These are phyloP conservation scores for Leistus spinibarbis DNA, from an alignment of 2,888 invertebrate species.

Conservation along the genomic window DNA sequence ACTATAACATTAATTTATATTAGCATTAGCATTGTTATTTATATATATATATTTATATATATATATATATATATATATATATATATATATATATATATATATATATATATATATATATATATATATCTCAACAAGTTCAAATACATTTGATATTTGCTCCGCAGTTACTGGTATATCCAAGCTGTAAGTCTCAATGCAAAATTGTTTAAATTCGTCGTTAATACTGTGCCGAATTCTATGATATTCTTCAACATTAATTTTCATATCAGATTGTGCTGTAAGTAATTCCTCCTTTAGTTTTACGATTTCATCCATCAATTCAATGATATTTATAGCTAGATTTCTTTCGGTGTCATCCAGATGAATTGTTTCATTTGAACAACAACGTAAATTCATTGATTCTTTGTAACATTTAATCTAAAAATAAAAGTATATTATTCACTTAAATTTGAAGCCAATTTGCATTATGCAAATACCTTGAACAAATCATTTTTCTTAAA, in stretches of 20 bases:
- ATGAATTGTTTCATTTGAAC: neutral
- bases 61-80: slow-evolving; percentile 13
- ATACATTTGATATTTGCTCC: slow-evolving; percentile 17
- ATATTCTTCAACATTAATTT: slow-evolving; percentile 47
- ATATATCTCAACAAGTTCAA: neutral
- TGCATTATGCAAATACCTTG: slow-evolving; percentile 40
- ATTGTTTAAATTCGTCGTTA: slow-evolving; percentile 49
- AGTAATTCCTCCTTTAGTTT: slow-evolving; percentile 51
- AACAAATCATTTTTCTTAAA: slow-evolving; percentile 44
- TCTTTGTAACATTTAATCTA: slow-evolving; percentile 23
- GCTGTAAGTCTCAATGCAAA: slow-evolving; percentile 48
- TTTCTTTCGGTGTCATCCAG: slow-evolving; percentile 13
- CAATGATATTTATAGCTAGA: slow-evolving; percentile 26
- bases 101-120: neutral
- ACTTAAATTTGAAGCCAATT: neutral
- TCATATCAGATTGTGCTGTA: slow-evolving; percentile 48
- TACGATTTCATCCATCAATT: slow-evolving; percentile 25
- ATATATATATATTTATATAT: neutral
- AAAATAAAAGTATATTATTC: neutral
- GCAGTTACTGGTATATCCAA: slow-evolving; percentile 40
- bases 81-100: too few species aligned
- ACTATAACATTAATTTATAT: slow-evolving; percentile 9
- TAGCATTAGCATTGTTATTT: neutral
- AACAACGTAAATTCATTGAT: neutral
- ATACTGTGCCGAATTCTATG: slow-evolving; percentile 48